Percentiles rank a stretch among this genome's conserved stretches.
These are phyloP conservation scores for Sicus ferrugineus DNA, from an alignment of 2,888 invertebrate genomes.

Conservation along the genomic window DNA sequence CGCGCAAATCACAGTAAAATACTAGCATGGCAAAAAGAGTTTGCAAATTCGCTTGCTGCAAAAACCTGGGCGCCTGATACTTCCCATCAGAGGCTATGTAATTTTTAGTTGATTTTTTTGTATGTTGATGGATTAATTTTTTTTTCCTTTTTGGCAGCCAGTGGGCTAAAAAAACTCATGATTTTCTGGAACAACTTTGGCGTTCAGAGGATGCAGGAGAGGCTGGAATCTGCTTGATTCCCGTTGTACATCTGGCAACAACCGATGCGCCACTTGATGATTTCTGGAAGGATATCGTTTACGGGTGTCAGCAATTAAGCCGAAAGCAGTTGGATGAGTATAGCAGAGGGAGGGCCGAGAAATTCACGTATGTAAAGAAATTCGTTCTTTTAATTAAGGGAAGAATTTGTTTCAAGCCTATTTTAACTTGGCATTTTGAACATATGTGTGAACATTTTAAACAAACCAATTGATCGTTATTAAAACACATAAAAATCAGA, in stretches of 20 bases:
- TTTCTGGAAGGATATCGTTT: constrained; percentile 64
- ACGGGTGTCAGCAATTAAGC: constrained; percentile 62
- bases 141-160: constrained; percentile 64
- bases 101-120: background rate
- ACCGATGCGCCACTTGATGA: constrained; percentile 52
- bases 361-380: constrained; percentile 60
- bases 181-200: constrained; percentile 70
- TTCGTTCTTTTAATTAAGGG: background rate
- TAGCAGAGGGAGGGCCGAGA: constrained; percentile 55
- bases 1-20: too few species aligned
- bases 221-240: constrained; percentile 66
- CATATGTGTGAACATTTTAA: background rate
- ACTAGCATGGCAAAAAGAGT: too few species aligned
- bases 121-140: background rate
- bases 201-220: constrained; percentile 66
- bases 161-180: constrained; percentile 73
- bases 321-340: constrained; percentile 58
- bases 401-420: too few species aligned
- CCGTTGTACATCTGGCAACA: constrained; percentile 62
- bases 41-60: too few species aligned
- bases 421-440: background rate
- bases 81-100: too few species aligned
- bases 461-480: background rate
- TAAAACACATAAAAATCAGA: background rate
- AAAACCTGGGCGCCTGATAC: too few species aligned